Percentiles rank a stretch among this genome's conserved stretches.
phyloP scores from a whole-genome alignment of 2,797 vertebrate genomes.

The Lindbergichthys nudifrons region DNA sequence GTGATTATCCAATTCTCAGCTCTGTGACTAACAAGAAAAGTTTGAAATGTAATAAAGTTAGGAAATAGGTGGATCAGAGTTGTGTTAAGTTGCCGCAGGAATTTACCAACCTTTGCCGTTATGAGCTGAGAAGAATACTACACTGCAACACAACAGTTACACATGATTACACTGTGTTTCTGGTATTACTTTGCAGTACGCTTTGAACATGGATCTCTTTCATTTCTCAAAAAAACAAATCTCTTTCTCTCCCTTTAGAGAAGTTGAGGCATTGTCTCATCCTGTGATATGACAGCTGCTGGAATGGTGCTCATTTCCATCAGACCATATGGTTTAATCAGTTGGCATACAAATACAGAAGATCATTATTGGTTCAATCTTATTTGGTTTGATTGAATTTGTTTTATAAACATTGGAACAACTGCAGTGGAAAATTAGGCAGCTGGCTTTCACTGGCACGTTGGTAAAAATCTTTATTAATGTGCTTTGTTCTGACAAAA shows the following conservation, averaged over 20 bases:
- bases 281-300: neutral
- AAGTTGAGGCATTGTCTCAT: neutral
- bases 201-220: neutral
- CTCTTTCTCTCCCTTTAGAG: neutral
- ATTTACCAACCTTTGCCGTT: conserved; percentile 8
- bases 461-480: neutral
- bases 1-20: neutral
- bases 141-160: no score
- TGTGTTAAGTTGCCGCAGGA: neutral
- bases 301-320: neutral
- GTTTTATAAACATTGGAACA: neutral
- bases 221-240: neutral
- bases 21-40: no score
- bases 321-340: neutral
- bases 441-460: neutral
- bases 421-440: neutral
- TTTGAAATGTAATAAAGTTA: conserved; percentile 4
- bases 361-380: neutral
- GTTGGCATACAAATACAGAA: neutral
- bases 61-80: neutral
- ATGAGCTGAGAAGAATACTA: neutral
- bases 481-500: neutral
- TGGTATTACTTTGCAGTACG: neutral
- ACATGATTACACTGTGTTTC: conserved; percentile 2
- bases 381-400: neutral